Evolutionary conservation across 2,113 vertebrate genomes (phyloP).

Genomic region (Eira barbara): DNA sequence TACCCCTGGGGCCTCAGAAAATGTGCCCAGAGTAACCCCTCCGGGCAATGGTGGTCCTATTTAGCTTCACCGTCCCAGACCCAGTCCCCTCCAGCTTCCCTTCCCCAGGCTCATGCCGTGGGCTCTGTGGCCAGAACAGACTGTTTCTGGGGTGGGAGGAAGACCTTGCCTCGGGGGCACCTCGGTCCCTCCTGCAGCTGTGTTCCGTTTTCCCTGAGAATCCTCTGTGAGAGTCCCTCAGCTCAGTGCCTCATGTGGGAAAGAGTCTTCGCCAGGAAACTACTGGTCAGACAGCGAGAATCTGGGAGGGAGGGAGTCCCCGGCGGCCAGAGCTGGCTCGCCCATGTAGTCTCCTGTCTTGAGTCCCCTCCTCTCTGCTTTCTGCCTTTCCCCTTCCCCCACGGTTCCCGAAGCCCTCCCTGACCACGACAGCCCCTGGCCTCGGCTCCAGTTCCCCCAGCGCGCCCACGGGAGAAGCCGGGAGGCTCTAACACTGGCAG

Average conservation of each 20-base stretch:
- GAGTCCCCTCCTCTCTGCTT: background rate
- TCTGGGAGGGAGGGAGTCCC: background rate
- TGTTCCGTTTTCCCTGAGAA: background rate
- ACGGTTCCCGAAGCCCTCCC: background rate
- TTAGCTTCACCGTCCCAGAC: background rate
- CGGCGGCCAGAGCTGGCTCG: background rate
- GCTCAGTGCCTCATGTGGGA: conserved; percentile 37
- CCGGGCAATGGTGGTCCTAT: background rate
- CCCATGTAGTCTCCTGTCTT: background rate
- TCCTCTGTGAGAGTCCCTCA: background rate
- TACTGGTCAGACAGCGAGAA: background rate
- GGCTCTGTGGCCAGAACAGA: background rate
- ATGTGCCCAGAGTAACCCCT: background rate
- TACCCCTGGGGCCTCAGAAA: conserved; percentile 44
- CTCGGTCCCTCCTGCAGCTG: conserved; percentile 50
- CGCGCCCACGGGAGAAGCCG: background rate
- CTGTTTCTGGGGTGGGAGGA: conserved; percentile 26
- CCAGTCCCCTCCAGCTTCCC: background rate
- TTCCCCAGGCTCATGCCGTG: background rate
- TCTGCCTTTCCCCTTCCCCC: background rate
- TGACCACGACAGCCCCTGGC: too few relatives aligned
- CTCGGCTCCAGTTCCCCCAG: background rate
- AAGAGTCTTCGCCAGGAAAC: conserved; percentile 33
- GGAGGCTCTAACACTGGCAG: background rate
- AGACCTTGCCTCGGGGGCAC: background rate